Evolutionary conservation across 2,113 vertebrate genomes (phyloP).

Genomic region (Geococcyx californianus): DNA sequence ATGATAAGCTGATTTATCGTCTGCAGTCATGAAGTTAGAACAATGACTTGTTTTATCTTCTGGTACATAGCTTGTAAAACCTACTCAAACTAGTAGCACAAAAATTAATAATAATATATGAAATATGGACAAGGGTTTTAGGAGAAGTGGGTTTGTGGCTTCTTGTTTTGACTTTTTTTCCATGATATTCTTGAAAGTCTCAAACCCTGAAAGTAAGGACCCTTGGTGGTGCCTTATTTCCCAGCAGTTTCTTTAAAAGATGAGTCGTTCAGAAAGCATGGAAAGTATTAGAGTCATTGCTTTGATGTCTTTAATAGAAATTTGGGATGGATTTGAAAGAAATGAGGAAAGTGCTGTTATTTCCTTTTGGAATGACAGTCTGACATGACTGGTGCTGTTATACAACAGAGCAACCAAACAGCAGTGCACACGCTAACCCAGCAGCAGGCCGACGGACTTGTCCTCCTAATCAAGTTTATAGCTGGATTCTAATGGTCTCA

Average conservation of each 20-base stretch:
- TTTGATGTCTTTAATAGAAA: conserved; percentile 57
- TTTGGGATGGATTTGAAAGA: conserved; percentile 34
- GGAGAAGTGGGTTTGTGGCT: not conserved
- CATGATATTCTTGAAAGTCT: not conserved
- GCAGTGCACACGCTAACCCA: not conserved
- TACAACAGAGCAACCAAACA: not conserved
- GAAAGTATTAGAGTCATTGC: conserved; percentile 26
- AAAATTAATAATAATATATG: not conserved
- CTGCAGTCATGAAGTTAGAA: not conserved
- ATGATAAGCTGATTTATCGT: not conserved
- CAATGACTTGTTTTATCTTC: not conserved
- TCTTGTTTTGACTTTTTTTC: not conserved
- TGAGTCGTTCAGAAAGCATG: conserved; percentile 7
- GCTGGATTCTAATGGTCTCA: conserved; percentile 37
- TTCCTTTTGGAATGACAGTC: conserved; percentile 38
- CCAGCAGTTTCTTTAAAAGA: conserved; percentile 30
- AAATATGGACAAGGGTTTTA: not conserved
- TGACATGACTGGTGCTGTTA: conserved; percentile 34
- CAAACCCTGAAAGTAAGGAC: not conserved
- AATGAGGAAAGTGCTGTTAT: conserved; percentile 34
- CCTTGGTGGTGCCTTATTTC: not conserved
- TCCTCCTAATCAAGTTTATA: conserved; percentile 17
- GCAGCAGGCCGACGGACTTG: not conserved
- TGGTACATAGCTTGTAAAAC: not conserved
- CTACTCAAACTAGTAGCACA: not conserved